These are phyloP conservation scores for Stenodera caucasica DNA, from an alignment of 2,888 invertebrate species.

Conservation along the genomic window DNA sequence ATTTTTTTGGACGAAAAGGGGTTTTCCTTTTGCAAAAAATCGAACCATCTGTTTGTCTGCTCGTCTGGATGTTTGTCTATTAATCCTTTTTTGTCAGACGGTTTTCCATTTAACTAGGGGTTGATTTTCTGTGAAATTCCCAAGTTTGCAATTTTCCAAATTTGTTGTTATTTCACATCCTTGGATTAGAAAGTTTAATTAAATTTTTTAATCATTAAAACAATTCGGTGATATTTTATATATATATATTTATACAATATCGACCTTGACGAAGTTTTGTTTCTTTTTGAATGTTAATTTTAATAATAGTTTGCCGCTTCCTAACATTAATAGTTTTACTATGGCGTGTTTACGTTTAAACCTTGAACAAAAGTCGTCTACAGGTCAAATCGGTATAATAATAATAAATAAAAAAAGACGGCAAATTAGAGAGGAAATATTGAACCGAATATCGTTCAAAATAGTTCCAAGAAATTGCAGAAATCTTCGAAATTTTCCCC, in stretches of 20 bases:
- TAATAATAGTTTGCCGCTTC: conserved; percentile 34
- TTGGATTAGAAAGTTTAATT: too few species aligned
- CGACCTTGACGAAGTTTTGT: conserved; percentile 35
- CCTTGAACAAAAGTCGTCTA: conserved; percentile 51
- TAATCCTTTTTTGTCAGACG: too few species aligned
- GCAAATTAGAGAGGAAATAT: conserved; percentile 12
- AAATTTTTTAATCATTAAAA: not conserved
- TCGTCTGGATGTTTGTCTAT: not conserved
- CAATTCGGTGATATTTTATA: conserved; percentile 16
- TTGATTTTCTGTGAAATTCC: too few species aligned
- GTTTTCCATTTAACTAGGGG: too few species aligned
- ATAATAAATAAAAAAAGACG: conserved; percentile 29
- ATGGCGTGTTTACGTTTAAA: conserved; percentile 36
- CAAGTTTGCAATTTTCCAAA: too few species aligned
- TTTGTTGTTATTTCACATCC: too few species aligned
- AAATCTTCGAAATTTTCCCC: not conserved
- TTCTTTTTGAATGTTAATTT: conserved; percentile 36
- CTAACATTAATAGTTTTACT: conserved; percentile 33
- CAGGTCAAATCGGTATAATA: conserved; percentile 48
- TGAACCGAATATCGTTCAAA: not conserved
- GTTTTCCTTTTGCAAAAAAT: not conserved
- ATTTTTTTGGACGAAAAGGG: too few species aligned
- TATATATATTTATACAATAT: conserved; percentile 20
- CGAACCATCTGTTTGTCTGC: not conserved
- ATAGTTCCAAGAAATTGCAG: not conserved